Conservation (phyloP, 2,113 vertebrate genomes). For the Morone saxatilis region DNA sequence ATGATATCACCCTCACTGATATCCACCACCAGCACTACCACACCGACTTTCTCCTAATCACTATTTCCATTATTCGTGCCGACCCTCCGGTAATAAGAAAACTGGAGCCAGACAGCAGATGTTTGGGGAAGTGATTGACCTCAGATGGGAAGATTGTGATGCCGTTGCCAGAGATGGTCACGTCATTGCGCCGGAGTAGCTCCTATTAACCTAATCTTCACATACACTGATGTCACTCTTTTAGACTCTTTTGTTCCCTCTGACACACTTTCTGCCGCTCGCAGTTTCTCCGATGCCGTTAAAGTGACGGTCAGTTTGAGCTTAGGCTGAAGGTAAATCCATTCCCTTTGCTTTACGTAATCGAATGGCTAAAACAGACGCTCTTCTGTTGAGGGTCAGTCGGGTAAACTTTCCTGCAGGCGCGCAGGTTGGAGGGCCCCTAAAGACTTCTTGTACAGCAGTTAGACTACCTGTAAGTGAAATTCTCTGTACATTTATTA, state of each 20-base stretch:
- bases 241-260: conserved; percentile 1
- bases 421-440: conserved; percentile 20
- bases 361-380: conserved; percentile 62
- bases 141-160: conserved; percentile 64
- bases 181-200: conserved; percentile 59
- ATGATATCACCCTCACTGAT: conserved; percentile 51
- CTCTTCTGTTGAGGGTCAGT: conserved; percentile 36
- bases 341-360: conserved; percentile 42
- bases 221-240: conserved; percentile 57
- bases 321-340: conserved; percentile 43
- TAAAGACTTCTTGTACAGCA: neutral
- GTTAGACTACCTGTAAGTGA: conserved; percentile 27
- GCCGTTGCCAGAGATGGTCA: conserved; percentile 65
- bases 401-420: conserved; percentile 25
- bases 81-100: conserved; percentile 62
- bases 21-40: conserved; percentile 28
- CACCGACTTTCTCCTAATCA: conserved; percentile 56
- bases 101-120: conserved; percentile 69
- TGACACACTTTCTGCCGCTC: conserved; percentile 32
- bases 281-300: conserved; percentile 26
- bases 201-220: conserved; percentile 56
- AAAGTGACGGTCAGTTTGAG: conserved; percentile 1
- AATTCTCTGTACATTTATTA: conserved; percentile 11
- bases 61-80: conserved; percentile 66
- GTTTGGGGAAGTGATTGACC: conserved; percentile 74